Base-by-base conservation (phyloP, 2,888 invertebrate species). In the Balanococcus diminutus region DNA sequence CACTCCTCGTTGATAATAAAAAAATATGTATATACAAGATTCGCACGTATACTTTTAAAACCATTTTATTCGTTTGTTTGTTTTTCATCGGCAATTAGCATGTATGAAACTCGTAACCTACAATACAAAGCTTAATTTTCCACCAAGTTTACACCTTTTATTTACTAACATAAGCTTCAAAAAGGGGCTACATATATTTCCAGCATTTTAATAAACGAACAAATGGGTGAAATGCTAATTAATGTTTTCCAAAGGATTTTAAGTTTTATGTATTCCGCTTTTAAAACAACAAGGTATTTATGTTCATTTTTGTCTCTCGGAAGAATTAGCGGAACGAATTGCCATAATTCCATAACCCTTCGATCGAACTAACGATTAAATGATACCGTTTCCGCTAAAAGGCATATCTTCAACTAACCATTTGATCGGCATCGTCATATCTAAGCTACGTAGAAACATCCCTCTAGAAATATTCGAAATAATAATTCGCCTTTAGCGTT, bases 131-230 rank as follows among this genome's bases (percentile, higher is more conserved):
- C 67, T 67, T 28, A 28, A 28, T 67, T 67, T 67, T 9, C 28
- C 67, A 67, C 67, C 61, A 28, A 19, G 67, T 67, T 67, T 67
- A 16, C 67, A 25, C 3, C 11, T 67, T 16, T 1, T 67, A 28
- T 67, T 67, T 67, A 67, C 67, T 11, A 28, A n/a, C n/a, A n/a
- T n/a, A n/a, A 67, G 67, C 16, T 67, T 67, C 28, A 67, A 67
- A 67, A 67, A 28, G 67, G 56, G 8, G 19, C 56, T 56, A 19
- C 56, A 56, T 8, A 4, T 67, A 67, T 67, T 28, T 25, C 67
- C n/a, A 16, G 28, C 28, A 67, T 67, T 67, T 67, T 67, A 67
- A 67, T 67, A 67, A 67, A 67, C 31, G 28, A 67, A 67, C 14
- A 67, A 67, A 67, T 67, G 28, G 25, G 28, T 67, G 14, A 67